Evolutionary conservation across 2,113 vertebrate genomes (phyloP), one percentile per base, ranked within the genome.

Genomic region (Lepisosteus osseus): DNA sequence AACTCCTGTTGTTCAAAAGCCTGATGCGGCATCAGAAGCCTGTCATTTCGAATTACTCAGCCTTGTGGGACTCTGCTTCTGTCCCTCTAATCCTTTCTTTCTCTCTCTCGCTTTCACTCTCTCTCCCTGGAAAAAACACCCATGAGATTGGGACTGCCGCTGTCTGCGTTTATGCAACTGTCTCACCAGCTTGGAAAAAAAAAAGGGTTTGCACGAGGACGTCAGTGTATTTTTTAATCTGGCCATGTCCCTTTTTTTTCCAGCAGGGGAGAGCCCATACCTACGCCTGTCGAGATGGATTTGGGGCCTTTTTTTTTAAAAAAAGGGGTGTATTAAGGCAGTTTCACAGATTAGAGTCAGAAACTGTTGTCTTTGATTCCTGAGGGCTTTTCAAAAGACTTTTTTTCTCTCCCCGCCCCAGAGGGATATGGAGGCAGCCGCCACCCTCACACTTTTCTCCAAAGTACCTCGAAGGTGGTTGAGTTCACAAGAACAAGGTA

Each of bases 41-140:
- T 84, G 85, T 85, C 87, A 83, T 75, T 76, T 76, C 77, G 67
- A 82, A 87, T 86, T 85, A 90, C 72, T 79, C 80, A 86, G 82
- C 83, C 80, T 70, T 78, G 75, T 74, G 75, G 66, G 76, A 82
- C 57, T 74, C 47, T 15, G 59, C 61, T 66, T 74, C 72, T 64
- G 47, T 74, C 67, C 65, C 17, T 79, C 72, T 77, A 77, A 75
- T 77, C 76, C 78, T 42, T 63, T 74, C 41, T 51, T 71, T 54
- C 74, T 71, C 73, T 68, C 57, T 70, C 51, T 56, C 64, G 56
- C 72, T 74, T 59, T 61, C 41, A 40, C 72, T 77, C 74, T 66
- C 42, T 76, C 71, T 73, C 63, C 54, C n/a, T 15, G 14, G 12
- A 51, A 56, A 51, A 51, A 51, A 51, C 9, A 51, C 5, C 5